Evolutionary conservation across 2,888 invertebrate species (phyloP).

Genomic region (Drosophila formosana): DNA sequence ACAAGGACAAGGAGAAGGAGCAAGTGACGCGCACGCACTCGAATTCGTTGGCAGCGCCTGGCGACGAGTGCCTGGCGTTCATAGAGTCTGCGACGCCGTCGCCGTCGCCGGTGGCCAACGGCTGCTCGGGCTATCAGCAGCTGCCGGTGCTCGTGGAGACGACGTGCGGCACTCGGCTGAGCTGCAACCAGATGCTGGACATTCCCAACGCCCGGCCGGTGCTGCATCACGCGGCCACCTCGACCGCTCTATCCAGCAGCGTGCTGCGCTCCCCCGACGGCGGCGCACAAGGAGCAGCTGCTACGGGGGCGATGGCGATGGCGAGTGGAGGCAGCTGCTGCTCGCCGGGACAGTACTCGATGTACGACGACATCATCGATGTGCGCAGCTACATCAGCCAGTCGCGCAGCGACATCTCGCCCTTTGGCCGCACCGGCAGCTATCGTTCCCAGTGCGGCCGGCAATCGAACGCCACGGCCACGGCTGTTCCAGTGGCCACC

Average conservation of each 20-base stretch:
- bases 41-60: conserved; percentile 18
- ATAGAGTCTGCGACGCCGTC: conserved; percentile 66
- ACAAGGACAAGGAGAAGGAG: conserved; percentile 54
- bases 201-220: conserved; percentile 84
- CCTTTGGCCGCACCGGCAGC: conserved; percentile 90
- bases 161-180: conserved; percentile 81
- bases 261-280: conserved; percentile 65
- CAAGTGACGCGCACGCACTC: conserved; percentile 33
- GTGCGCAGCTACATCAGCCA: conserved; percentile 91
- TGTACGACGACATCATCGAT: conserved; percentile 89
- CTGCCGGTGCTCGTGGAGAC: conserved; percentile 89
- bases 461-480: conserved; percentile 65
- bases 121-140: conserved; percentile 87
- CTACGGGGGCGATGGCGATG: neutral
- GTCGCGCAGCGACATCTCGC: conserved; percentile 90
- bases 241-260: conserved; percentile 64
- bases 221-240: conserved; percentile 75
- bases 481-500: neutral
- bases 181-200: conserved; percentile 74
- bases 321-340: conserved; percentile 82
- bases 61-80: conserved; percentile 76
- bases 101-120: conserved; percentile 41
- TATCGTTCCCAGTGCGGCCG: conserved; percentile 90
- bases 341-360: conserved; percentile 86
- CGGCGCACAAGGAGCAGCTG: neutral